Conservation (phyloP, 2,797 vertebrate species). For the Catamblyrhynchus diadema region DNA sequence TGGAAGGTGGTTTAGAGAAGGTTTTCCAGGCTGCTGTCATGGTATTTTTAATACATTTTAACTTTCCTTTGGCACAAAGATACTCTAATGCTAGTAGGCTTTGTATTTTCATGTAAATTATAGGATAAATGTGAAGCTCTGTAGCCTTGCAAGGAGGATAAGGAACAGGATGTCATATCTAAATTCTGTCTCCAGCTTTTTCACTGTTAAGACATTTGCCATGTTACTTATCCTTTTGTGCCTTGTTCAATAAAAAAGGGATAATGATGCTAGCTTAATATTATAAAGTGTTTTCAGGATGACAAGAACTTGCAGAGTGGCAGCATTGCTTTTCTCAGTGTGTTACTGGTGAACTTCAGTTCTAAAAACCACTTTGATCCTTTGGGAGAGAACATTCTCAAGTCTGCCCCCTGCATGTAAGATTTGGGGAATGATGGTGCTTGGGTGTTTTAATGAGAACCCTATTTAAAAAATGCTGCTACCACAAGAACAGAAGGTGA, state of each 20-base stretch:
- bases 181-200: background rate
- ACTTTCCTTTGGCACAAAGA: background rate
- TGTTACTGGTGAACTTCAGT: background rate
- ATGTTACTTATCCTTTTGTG: background rate
- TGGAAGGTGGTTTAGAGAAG: background rate
- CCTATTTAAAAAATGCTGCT: background rate
- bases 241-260: background rate
- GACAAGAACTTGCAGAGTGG: background rate
- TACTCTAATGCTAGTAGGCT: background rate
- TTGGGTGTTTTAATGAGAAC: background rate
- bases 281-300: background rate
- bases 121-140: background rate
- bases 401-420: background rate
- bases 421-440: background rate
- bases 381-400: background rate
- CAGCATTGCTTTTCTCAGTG: background rate
- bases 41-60: background rate
- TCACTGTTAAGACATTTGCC: background rate
- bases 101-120: constrained; percentile 40
- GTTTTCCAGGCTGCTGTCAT: background rate
- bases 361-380: background rate
- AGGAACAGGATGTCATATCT: background rate
- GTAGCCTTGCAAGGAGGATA: background rate
- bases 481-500: background rate
- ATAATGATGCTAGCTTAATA: background rate